Base-by-base conservation (phyloP, 2,888 invertebrate species). In the Ypsolopha sequella region DNA sequence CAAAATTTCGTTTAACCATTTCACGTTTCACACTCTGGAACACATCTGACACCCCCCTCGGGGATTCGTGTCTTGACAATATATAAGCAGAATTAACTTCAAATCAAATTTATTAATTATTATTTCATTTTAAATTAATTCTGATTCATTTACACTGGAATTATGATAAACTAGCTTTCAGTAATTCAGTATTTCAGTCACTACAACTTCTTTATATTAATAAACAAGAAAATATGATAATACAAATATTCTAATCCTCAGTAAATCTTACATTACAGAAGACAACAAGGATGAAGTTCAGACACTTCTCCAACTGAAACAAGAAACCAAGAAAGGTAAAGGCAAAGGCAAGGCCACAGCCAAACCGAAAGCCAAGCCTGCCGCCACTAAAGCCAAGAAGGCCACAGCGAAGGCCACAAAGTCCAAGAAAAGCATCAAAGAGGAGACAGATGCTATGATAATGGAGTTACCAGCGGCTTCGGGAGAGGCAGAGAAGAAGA, bases 391-490 rank as follows among this genome's bases (percentile, higher is more conserved):
- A 3, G 14, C 39, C 9, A 56, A 47, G 45, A 55, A 49, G 41
- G n/a, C 39, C 13, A 51, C 33, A 45, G 6, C 41, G 9, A 46
- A 53, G 51, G 51, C 43, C 39, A 43, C 38, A 47, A 49, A 14
- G 51, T 47, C 9, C 38, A 49, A 6, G 47, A 52, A 3, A 52
- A 38, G 35, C 43, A 43, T 11, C 24, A 14, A 56, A 7, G 57
- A 48, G 2, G 55, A 58, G 35, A 35, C 53, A 44, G 56, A 53
- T 48, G 58, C 24, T 24, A 52, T 49, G 55, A 49, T 50, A 52
- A 10, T 7, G 14, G 9, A 10, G 36, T 11, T 41, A 13, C 24
- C 14, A 8, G 50, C n/a, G 35, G 38, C 10, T 13, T n/a, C 50
- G n/a, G 36, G 34, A 9, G 6, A 35, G 36, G 36, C 43, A 34